Conservation (phyloP, 2,888 invertebrate genomes). For the Limnephilus marmoratus region DNA sequence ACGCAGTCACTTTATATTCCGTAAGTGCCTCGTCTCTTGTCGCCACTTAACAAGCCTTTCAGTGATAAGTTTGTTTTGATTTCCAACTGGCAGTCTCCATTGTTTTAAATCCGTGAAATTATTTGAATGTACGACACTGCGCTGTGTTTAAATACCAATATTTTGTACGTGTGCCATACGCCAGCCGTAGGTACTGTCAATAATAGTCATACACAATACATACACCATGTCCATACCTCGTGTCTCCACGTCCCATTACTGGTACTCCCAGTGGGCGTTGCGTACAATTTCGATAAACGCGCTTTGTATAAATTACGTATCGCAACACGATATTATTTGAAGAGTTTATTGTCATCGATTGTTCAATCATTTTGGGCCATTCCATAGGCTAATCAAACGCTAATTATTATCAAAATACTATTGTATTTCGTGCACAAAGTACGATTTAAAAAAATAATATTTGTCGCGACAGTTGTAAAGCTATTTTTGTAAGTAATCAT, state of each 20-base stretch:
- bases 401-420: neutral
- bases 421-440: neutral
- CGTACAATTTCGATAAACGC: neutral
- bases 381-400: neutral
- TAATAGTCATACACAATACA: neutral
- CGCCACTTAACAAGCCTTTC: neutral
- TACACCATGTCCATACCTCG: too few species aligned
- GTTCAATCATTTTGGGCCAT: neutral
- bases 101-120: conserved; percentile 10
- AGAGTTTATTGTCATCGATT: neutral
- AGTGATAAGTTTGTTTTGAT: conserved; percentile 6
- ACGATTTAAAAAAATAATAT: neutral
- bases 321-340: neutral
- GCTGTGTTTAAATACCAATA: conserved; percentile 19
- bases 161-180: neutral
- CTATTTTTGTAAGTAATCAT: neutral
- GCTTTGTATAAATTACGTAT: conserved; percentile 2
- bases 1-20: conserved; percentile 3
- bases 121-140: conserved; percentile 6
- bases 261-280: neutral
- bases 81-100: conserved; percentile 4
- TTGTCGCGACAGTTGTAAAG: neutral
- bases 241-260: too few species aligned
- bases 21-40: neutral
- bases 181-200: neutral